Evolutionary conservation across 1,140 invertebrate genomes (phyloP).

Genomic region (Orussus abietinus): DNA sequence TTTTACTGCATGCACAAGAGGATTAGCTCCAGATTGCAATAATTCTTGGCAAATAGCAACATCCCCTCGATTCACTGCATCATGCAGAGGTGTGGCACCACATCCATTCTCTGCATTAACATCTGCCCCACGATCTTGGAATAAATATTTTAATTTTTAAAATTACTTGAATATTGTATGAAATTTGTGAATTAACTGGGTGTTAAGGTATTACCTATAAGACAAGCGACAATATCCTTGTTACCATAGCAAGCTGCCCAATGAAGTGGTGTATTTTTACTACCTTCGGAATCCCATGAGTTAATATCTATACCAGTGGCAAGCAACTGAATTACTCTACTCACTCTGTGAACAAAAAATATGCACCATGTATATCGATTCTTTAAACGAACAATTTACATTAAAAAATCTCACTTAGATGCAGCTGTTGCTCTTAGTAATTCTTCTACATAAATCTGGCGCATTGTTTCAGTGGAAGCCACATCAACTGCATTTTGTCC

Average conservation of each 20-base stretch:
- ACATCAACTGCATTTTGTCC: constrained; percentile 59
- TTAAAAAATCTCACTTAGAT: constrained; percentile 55
- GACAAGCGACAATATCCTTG: constrained; percentile 56
- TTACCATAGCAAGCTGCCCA: constrained; percentile 65
- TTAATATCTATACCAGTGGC: constrained; percentile 59
- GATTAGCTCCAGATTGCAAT: constrained; percentile 58
- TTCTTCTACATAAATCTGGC: constrained; percentile 61
- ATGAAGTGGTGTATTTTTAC: constrained; percentile 62
- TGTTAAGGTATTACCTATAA: constrained; percentile 52
- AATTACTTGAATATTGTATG: constrained; percentile 7
- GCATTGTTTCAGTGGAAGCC: constrained; percentile 53
- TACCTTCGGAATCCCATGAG: constrained; percentile 58
- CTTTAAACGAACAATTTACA: constrained; percentile 40
- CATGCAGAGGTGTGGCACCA: constrained; percentile 62
- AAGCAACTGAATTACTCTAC: constrained; percentile 51
- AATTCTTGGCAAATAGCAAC: constrained; percentile 57
- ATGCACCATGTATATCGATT: too few relatives aligned
- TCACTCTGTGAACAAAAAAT: constrained; percentile 42
- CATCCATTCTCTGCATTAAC: constrained; percentile 57
- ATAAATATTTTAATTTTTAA: constrained; percentile 19
- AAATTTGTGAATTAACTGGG: too few relatives aligned
- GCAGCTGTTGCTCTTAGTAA: constrained; percentile 62
- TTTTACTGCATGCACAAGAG: constrained; percentile 53
- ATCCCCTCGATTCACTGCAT: constrained; percentile 60
- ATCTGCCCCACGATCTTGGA: constrained; percentile 54